These are phyloP conservation scores for Arvicanthis niloticus DNA, from an alignment of 2,113 vertebrate genomes.

Conservation along the genomic window DNA sequence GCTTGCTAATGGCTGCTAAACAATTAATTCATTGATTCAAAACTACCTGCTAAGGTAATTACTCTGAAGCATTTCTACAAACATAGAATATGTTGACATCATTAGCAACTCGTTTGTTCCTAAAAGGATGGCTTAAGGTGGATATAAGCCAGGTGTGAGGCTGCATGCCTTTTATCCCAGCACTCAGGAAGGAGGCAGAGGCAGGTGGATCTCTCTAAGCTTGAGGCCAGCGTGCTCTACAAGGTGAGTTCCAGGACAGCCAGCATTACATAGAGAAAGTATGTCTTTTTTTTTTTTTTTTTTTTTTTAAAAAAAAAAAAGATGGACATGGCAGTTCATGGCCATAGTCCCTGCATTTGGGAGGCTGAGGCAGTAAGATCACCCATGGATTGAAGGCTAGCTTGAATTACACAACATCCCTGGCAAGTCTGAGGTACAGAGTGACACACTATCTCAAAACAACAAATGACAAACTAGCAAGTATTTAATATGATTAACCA, in stretches of 20 bases:
- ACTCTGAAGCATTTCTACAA: background rate
- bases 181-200: too few relatives aligned
- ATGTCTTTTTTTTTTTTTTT: too few relatives aligned
- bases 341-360: background rate
- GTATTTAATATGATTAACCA: background rate
- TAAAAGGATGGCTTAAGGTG: background rate
- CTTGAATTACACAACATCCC: background rate
- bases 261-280: background rate
- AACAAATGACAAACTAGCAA: background rate
- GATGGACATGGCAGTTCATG: background rate
- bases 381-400: too few relatives aligned
- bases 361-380: background rate
- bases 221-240: background rate
- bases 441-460: background rate
- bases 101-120: background rate
- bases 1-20: slow-evolving; percentile 25
- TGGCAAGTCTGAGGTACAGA: background rate
- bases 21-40: background rate
- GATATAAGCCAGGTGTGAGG: background rate
- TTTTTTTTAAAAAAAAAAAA: background rate
- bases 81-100: background rate
- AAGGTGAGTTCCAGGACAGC: background rate
- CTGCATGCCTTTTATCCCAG: background rate
- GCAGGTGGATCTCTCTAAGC: background rate
- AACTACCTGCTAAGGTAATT: slow-evolving; percentile 31